These are phyloP conservation scores for Lepus oiostolus DNA, from an alignment of 2,797 vertebrate genomes.

Conservation along the genomic window DNA sequence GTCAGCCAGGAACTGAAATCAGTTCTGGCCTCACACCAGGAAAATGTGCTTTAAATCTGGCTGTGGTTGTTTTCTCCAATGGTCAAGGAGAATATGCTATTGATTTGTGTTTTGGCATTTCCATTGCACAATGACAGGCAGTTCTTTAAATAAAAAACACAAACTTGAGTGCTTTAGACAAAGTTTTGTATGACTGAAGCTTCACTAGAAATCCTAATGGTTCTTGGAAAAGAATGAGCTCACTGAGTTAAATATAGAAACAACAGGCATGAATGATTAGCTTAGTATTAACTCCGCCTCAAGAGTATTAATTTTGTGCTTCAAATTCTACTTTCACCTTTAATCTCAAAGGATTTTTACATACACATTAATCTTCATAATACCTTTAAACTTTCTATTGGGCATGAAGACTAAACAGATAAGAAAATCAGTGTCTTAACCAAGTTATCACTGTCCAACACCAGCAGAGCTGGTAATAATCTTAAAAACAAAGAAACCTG, in stretches of 20 bases:
- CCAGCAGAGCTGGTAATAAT: not conserved
- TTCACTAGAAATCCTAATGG: conserved; percentile 33
- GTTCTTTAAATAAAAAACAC: conserved; percentile 13
- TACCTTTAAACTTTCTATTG: not conserved
- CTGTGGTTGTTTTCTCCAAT: conserved; percentile 1
- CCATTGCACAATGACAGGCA: not conserved
- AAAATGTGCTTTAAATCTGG: conserved; percentile 60
- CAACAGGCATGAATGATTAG: conserved; percentile 33
- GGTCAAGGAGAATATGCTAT: conserved; percentile 33
- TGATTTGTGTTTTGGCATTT: conserved; percentile 63
- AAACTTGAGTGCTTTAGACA: not conserved
- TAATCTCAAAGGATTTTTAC: not conserved
- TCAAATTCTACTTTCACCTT: conserved; percentile 18
- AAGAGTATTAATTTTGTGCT: conserved; percentile 16
- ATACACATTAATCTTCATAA: conserved; percentile 13
- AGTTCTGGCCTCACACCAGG: not conserved
- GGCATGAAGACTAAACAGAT: not conserved
- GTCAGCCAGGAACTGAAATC: conserved; percentile 49
- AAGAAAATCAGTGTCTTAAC: not conserved
- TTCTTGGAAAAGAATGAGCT: conserved; percentile 52
- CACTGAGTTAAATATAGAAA: not conserved
- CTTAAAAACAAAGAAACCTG: not conserved
- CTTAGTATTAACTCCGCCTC: not conserved
- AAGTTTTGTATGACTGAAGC: conserved; percentile 54
- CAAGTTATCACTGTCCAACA: not conserved